Percentiles rank a stretch among this genome's conserved stretches.
phyloP scores from a whole-genome alignment of 2,113 vertebrate genomes.

The human (Homo sapiens) region DNA sequence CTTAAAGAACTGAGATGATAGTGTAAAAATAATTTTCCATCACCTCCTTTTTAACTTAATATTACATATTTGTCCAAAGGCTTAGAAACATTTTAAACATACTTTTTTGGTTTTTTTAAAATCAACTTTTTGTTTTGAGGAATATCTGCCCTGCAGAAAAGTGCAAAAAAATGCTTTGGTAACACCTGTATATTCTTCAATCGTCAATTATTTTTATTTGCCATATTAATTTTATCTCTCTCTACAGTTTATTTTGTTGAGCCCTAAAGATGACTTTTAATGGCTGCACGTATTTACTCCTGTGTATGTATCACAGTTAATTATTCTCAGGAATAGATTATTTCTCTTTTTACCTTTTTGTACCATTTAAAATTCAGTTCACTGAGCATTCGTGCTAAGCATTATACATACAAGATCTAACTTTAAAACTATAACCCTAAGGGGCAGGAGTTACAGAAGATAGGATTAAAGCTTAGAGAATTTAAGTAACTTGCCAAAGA shows the following conservation, averaged over 20 bases:
- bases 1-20: not conserved
- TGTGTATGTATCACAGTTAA: not conserved
- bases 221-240: not conserved
- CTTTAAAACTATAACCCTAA: not conserved
- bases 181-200: not conserved
- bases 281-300: not conserved
- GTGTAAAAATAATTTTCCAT: not conserved
- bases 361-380: not conserved
- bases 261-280: not conserved
- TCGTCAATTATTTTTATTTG: not conserved
- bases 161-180: accelerated
- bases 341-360: not conserved
- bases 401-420: not conserved
- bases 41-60: not conserved
- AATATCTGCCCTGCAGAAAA: not conserved
- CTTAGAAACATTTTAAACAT: not conserved
- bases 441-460: not conserved
- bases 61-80: not conserved
- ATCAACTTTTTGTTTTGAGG: not conserved
- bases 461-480: not conserved
- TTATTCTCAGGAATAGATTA: not conserved
- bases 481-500: not conserved
- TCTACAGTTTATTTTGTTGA: not conserved
- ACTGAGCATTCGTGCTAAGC: not conserved
- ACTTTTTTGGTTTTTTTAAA: not conserved